Percentiles rank a stretch among this genome's conserved stretches.
Conservation (phyloP, 1,140 invertebrate genomes). For the Magallana ariakensis region DNA sequence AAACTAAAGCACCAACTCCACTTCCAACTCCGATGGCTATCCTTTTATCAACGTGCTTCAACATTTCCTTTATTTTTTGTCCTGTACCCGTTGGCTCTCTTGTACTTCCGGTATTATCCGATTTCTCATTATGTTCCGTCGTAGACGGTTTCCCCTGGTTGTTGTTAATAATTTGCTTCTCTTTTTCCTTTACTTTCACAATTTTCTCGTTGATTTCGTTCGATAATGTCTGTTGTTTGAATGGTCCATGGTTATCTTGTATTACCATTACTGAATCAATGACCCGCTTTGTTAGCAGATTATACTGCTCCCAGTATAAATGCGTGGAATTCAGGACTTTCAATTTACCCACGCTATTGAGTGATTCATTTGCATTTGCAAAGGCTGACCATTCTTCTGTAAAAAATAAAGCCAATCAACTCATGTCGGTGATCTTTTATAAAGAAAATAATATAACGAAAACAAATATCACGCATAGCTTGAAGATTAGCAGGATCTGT, state of each 20-base stretch:
- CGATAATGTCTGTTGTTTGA: not conserved
- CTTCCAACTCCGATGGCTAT: constrained; percentile 52
- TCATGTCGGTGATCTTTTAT: not conserved
- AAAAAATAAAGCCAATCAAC: constrained; percentile 41
- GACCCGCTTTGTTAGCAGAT: constrained; percentile 72
- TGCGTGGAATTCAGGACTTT: constrained; percentile 91
- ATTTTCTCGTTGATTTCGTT: constrained; percentile 28
- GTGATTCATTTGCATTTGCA: constrained; percentile 82
- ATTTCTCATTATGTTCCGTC: not conserved
- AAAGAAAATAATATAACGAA: too few relatives aligned
- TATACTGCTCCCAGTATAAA: constrained; percentile 94
- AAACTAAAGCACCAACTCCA: constrained; percentile 51
- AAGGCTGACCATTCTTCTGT: constrained; percentile 71
- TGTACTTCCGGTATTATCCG: not conserved
- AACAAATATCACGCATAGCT: too few relatives aligned
- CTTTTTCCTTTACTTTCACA: constrained; percentile 13
- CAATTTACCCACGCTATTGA: constrained; percentile 91
- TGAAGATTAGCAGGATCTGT: too few relatives aligned
- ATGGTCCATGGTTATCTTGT: constrained; percentile 70
- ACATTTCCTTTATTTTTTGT: constrained; percentile 38
- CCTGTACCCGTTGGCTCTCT: not conserved
- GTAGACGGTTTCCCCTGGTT: not conserved
- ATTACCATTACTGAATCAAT: constrained; percentile 71
- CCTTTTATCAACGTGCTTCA: constrained; percentile 47
- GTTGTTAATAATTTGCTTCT: constrained; percentile 12